Base-by-base conservation (phyloP, 1,140 invertebrate genomes). In the Drosophila eugracilis region DNA sequence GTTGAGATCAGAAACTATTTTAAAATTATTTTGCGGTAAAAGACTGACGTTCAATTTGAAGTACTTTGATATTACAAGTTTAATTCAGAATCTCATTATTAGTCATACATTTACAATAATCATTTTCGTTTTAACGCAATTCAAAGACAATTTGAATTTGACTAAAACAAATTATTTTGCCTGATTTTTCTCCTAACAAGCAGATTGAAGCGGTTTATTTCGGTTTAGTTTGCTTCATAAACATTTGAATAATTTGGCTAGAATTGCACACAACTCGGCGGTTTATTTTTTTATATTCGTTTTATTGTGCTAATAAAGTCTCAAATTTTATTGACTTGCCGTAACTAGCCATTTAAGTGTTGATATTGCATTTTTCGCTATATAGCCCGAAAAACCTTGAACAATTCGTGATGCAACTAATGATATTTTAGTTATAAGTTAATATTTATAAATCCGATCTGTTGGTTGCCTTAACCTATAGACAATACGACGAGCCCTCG, bases 401-500 rank as follows among this genome's bases (percentile, higher is more conserved):
- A n/a, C 2, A n/a, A 3, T 28, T 15, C n/a, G 24, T 28, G 17
- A 22, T 62, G 28, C 60, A 65, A 30, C 39, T 17, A 9, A 5
- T n/a, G 39, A 4, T 22, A 32, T 28, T 21, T 10, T 28, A 45
- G 41, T 21, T 7, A 19, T 50, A 65, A 42, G 28, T 10, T 44
- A 7, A 26, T 3, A 14, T 26, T 9, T 48, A 22, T 15, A 5
- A 42, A 7, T 22, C 21, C 14, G 34, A 44, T 26, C 22, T 19
- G 5, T 67, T 72, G 66, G 79, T 84, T 92, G 92, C 93, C 94
- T 95, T 95, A 94, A 95, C 93, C 79, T 28, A 47, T 79, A 86
- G 83, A 84, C 37, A 84, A 90, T 91, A 96, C 94, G 97, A 98
- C 93, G 97, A 98, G 92, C 96, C 97, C 63, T 93, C 94, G 89